Conservation (phyloP, 2,113 vertebrate genomes). For the Bubalus kerabau region DNA sequence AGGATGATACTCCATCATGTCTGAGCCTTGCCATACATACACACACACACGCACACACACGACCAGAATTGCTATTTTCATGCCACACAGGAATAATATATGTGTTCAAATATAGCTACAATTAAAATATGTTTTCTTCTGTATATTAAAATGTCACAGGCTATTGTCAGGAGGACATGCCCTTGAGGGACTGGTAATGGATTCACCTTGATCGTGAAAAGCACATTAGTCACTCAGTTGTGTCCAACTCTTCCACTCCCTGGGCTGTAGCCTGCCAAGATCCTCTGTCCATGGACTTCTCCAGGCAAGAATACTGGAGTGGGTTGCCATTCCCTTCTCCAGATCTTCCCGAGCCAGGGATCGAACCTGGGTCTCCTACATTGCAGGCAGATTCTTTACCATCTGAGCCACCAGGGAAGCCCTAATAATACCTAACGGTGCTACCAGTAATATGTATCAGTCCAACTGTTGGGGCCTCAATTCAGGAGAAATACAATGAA, state of each 20-base stretch:
- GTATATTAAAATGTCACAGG: neutral
- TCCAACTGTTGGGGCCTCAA: neutral
- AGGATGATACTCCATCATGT: neutral
- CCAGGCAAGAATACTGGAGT: neutral
- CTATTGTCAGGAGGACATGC: neutral
- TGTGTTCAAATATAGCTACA: neutral
- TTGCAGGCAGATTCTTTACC: neutral
- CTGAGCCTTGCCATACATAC: neutral
- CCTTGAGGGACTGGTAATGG: neutral
- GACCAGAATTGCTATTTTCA: neutral
- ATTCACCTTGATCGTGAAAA: neutral
- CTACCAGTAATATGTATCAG: neutral
- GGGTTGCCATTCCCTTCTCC: neutral
- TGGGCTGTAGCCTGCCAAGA: neutral
- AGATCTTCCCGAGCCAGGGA: neutral
- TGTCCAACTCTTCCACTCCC: neutral
- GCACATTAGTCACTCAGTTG: neutral
- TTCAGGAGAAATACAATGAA: neutral
- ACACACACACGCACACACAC: neutral
- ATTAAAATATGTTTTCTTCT: conserved; percentile 12
- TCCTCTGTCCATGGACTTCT: neutral
- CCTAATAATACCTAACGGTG: neutral
- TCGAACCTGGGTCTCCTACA: neutral
- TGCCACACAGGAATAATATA: neutral
- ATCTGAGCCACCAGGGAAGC: neutral